Conservation (phyloP, 1,140 invertebrate genomes). For the Idris sp. region DNA sequence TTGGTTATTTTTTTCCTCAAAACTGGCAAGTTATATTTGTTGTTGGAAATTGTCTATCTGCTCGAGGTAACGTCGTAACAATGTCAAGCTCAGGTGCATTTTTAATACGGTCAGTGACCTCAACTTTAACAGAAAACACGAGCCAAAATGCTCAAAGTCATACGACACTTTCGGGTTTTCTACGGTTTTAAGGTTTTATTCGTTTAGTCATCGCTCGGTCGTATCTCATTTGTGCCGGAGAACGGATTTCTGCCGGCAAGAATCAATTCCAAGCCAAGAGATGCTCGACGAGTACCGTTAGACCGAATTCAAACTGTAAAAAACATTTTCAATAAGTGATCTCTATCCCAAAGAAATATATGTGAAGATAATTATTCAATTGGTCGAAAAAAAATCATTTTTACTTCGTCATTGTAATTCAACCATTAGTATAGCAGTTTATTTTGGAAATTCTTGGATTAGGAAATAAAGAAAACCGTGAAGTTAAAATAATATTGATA, state of each 20-base stretch:
- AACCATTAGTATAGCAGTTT: too few species aligned
- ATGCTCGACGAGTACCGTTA: conserved; percentile 41
- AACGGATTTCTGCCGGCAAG: conserved; percentile 31
- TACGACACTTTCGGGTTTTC: conserved; percentile 56
- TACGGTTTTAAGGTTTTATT: conserved; percentile 59
- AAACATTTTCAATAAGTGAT: conserved; percentile 40
- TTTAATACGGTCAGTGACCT: conserved; percentile 49
- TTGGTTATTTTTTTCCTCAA: too few species aligned
- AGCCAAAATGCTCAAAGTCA: conserved; percentile 50
- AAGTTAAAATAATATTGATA: too few species aligned
- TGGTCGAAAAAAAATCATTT: too few species aligned
- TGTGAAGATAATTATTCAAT: conserved; percentile 15
- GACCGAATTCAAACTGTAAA: conserved; percentile 54
- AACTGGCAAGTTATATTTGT: too few species aligned
- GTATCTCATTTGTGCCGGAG: conserved; percentile 52
- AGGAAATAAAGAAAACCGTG: too few species aligned
- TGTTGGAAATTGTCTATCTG: conserved; percentile 7
- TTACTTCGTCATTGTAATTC: too few species aligned
- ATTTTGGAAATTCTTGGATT: too few species aligned
- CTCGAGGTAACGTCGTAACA: conserved; percentile 25
- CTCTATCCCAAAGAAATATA: conserved; percentile 29
- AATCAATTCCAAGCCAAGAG: conserved; percentile 44
- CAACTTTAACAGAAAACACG: conserved; percentile 35
- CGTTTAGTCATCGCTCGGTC: conserved; percentile 49
- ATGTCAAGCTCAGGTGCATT: conserved; percentile 56